Evolutionary conservation across 2,888 invertebrate genomes (phyloP).

Genomic region (Spatulosminthurus flaviceps): DNA sequence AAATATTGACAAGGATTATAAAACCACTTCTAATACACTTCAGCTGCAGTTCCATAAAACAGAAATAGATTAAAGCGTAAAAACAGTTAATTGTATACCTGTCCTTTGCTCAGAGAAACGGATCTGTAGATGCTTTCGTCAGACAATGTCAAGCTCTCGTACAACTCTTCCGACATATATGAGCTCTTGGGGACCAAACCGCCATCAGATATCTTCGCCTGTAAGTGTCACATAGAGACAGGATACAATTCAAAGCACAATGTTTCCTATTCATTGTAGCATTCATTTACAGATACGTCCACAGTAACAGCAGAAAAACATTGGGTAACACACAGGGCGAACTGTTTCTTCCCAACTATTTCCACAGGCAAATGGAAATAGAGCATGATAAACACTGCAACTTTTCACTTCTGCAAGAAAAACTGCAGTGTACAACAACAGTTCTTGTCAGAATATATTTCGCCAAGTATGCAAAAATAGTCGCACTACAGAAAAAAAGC

Average conservation of each 20-base stretch:
- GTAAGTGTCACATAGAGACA: constrained; percentile 56
- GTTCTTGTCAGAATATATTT: too few species aligned
- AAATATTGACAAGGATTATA: not conserved
- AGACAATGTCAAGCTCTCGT: constrained; percentile 68
- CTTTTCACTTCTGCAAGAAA: too few species aligned
- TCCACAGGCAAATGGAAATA: too few species aligned
- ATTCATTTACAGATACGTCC: too few species aligned
- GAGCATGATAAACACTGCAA: too few species aligned
- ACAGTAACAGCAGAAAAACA: too few species aligned
- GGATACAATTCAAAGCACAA: not conserved
- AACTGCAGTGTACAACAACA: too few species aligned
- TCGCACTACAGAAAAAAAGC: too few species aligned
- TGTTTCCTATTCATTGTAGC: too few species aligned
- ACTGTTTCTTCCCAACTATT: too few species aligned
- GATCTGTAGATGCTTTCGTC: constrained; percentile 79
- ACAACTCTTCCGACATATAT: constrained; percentile 74
- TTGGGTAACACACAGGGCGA: too few species aligned
- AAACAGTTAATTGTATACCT: constrained; percentile 65
- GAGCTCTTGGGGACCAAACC: constrained; percentile 87
- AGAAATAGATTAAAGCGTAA: not conserved
- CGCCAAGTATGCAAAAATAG: too few species aligned
- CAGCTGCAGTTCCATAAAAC: constrained; percentile 31
- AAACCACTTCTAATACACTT: not conserved
- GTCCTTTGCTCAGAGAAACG: constrained; percentile 74
- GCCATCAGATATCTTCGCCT: constrained; percentile 86